Percentiles rank a stretch among this genome's conserved stretches.
Evolutionary conservation across 2,888 invertebrate genomes (phyloP).

Genomic region (Aleiodes alternator): DNA sequence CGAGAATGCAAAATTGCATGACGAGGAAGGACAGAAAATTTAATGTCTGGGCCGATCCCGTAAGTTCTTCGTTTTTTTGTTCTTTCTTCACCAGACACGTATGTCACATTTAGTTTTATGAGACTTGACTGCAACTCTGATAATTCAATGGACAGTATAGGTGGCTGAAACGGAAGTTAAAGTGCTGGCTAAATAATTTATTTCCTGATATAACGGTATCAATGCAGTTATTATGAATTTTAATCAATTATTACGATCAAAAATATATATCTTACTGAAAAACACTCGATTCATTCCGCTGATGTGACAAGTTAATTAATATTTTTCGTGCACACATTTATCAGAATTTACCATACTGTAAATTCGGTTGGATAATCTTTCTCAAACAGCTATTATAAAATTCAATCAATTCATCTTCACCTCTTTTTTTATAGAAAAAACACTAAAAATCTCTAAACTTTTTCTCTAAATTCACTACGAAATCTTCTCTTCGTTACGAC

Average conservation of each 20-base stretch:
- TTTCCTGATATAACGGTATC: conserved; percentile 27
- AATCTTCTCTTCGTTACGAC: no score
- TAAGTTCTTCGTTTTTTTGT: conserved; percentile 2
- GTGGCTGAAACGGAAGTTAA: conserved; percentile 11
- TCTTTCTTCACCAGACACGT: neutral
- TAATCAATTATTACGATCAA: conserved; percentile 9
- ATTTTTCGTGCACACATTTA: neutral
- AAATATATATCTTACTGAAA: no score
- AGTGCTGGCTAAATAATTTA: neutral
- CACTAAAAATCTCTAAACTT: no score
- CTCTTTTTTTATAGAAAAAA: no score
- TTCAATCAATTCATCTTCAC: no score
- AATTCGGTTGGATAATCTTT: no score
- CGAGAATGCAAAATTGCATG: conserved; percentile 41
- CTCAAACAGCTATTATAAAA: no score
- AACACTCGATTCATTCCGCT: no score
- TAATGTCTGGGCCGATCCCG: neutral
- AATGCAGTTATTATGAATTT: conserved; percentile 25
- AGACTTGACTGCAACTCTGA: conserved; percentile 10
- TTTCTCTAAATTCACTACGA: no score
- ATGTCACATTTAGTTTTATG: conserved; percentile 22
- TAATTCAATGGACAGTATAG: neutral
- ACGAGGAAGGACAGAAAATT: conserved; percentile 36
- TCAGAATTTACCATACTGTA: neutral
- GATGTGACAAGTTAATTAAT: neutral